Evolutionary conservation across 2,797 vertebrate species (phyloP).

Genomic region (Eremophila alpestris): DNA sequence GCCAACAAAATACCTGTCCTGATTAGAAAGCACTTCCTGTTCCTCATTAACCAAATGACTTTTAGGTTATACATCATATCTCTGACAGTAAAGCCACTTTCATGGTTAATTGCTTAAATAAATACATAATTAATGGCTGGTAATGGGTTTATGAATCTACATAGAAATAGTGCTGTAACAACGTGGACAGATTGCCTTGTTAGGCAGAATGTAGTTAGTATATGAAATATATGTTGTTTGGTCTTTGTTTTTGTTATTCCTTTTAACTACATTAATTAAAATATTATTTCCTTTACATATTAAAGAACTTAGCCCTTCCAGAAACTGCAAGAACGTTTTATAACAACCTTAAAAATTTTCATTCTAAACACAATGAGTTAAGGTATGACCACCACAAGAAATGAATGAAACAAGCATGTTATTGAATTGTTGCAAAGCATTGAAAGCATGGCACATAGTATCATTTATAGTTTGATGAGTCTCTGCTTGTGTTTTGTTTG

Average conservation of each 20-base stretch:
- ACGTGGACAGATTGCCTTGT: neutral
- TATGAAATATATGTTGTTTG: neutral
- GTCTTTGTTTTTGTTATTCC: neutral
- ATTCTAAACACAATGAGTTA: neutral
- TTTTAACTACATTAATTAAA: neutral
- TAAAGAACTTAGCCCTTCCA: neutral
- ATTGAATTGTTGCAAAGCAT: neutral
- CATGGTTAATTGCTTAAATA: constrained; percentile 74
- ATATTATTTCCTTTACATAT: neutral
- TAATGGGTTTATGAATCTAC: constrained; percentile 33
- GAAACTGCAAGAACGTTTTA: neutral
- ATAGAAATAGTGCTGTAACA: constrained; percentile 35
- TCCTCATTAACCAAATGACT: constrained; percentile 72
- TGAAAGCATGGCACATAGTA: neutral
- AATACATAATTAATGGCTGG: constrained; percentile 52
- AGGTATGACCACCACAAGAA: neutral
- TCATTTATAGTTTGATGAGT: neutral
- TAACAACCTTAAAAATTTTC: neutral
- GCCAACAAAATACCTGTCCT: constrained; percentile 53
- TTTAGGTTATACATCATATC: constrained; percentile 59
- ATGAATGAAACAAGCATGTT: neutral
- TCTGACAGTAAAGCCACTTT: constrained; percentile 63
- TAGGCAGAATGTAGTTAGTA: neutral
- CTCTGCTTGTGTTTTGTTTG: neutral
- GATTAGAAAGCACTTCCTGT: constrained; percentile 49